These are phyloP conservation scores for Pelochelys cantorii DNA, from an alignment of 2,797 vertebrate species.

Conservation along the genomic window DNA sequence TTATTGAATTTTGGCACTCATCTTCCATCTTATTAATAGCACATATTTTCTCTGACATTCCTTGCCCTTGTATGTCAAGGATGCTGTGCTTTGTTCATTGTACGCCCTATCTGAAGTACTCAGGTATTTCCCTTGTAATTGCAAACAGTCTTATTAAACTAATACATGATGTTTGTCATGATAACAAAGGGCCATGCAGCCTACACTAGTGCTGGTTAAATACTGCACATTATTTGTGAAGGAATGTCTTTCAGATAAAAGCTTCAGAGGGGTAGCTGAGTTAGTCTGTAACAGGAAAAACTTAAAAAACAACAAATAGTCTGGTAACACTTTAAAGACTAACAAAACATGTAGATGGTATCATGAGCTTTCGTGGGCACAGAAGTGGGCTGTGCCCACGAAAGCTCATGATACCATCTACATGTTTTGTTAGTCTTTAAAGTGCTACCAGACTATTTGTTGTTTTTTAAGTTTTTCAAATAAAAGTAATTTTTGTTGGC, in stretches of 20 bases:
- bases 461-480: too few species aligned
- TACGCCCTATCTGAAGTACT: background rate
- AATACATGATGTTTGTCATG: background rate
- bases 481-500: background rate
- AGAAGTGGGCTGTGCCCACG: too few species aligned
- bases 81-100: background rate
- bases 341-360: too few species aligned
- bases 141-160: background rate
- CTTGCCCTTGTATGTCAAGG: background rate
- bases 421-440: too few species aligned
- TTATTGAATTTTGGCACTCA: conserved; percentile 30
- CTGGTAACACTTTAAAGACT: too few species aligned
- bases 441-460: too few species aligned
- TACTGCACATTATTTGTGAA: background rate
- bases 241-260: background rate
- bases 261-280: too few species aligned
- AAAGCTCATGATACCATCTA: too few species aligned
- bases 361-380: too few species aligned
- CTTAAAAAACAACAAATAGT: too few species aligned
- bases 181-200: background rate
- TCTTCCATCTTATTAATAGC: background rate
- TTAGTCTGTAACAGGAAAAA: too few species aligned
- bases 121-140: background rate
- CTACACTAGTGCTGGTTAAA: background rate
- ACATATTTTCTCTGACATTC: background rate